Conservation (phyloP, 1,140 invertebrate genomes). For the Panulirus ornatus region DNA sequence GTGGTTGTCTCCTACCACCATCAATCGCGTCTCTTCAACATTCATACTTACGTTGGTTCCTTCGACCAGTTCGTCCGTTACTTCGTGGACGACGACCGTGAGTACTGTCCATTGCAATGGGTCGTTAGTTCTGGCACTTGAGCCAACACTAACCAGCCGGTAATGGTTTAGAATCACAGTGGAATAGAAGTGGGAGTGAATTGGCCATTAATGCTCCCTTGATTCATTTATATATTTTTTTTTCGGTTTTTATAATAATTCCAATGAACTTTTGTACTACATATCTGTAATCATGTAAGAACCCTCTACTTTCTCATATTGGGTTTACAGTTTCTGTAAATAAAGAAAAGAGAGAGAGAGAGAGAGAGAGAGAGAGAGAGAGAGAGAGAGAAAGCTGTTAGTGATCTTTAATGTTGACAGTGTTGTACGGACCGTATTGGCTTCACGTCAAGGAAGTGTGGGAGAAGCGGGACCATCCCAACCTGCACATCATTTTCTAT, state of each 20-base stretch:
- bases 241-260: neutral
- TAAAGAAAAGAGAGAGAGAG: neutral
- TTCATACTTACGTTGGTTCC: slow-evolving; percentile 81
- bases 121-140: neutral
- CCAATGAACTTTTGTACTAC: neutral
- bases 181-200: neutral
- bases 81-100: slow-evolving; percentile 33
- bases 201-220: neutral
- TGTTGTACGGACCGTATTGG: slow-evolving; percentile 1
- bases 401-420: neutral
- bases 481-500: slow-evolving; percentile 90
- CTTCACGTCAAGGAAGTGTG: slow-evolving; percentile 81
- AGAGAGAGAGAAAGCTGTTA: neutral
- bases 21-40: slow-evolving; percentile 86
- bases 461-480: slow-evolving; percentile 85
- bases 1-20: slow-evolving; percentile 94
- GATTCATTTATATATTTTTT: neutral
- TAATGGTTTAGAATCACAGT: neutral
- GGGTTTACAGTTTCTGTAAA: neutral
- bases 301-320: neutral
- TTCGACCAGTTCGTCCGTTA: slow-evolving; percentile 85
- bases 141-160: neutral
- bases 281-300: neutral
- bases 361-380: neutral
- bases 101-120: neutral